Base-by-base conservation (phyloP, 2,113 vertebrate genomes). In the Micronycteris hirsuta region DNA sequence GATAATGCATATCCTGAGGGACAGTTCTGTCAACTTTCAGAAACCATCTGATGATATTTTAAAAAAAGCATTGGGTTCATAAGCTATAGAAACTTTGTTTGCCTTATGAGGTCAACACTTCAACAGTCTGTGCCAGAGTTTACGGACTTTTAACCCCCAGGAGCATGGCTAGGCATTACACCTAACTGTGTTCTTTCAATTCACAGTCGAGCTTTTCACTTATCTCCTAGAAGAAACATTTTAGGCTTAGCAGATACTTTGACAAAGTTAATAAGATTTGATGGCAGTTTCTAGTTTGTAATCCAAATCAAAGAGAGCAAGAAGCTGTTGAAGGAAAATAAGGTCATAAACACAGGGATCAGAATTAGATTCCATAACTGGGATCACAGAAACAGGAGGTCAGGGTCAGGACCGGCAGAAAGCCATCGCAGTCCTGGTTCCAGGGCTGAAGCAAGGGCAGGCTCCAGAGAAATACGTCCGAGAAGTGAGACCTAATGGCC, bases 1-100 rank as follows among this genome's bases (percentile, higher is more conserved):
- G 36, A 43, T 77, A 87, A 13, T 77, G 19, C 38, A 26, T 67
- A 71, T 94, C 70, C 45, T 84, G 33, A 91, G 20, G 80, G 11
- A 76, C 43, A 38, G 63, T 90, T 94, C 93, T 96, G 43, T 71
- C 83, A 85, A 83, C 54, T 63, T 56, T 73, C 61, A 96, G 31
- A 70, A 68, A 78, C 47, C 33, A 67, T 49, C 31, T 5, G 3
- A 58, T 58, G 20, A 58, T 58, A 58, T 10, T 58, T 26, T 4
- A 13, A 31, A 78, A 76, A 77, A 68, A 77, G 28, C 33, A 38
- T 26, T 56, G 41, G 0, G 22, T 94, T 92, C 47, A 77, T 76
- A 92, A 93, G 22, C 17, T 54, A 26, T 56, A 20, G 52, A 89
- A 71, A 61, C 8, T 86, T 89, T 56, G 24, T 38, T 86, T 91